Evolutionary conservation across 2,113 vertebrate genomes (phyloP), one percentile per base, ranked within the genome.

Genomic region (Himantopus leucocephalus): DNA sequence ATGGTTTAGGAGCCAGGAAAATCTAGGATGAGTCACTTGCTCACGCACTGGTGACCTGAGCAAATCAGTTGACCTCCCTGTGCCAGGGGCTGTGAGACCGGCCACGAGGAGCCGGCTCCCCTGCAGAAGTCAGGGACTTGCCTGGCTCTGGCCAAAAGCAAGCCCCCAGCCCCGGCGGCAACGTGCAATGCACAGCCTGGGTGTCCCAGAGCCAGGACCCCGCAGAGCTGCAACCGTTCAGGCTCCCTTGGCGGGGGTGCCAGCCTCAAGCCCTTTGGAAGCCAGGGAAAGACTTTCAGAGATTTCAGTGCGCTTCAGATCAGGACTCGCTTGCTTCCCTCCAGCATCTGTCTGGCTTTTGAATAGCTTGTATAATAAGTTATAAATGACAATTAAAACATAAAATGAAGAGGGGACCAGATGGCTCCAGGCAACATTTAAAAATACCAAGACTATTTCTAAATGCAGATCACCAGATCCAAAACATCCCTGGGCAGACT

Each of bases 391-490:
- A 95, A 95, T 87, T 91, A 86, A 92, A 93, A 94, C 60, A 82
- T 92, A 81, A 92, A 96, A 87, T 60, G 68, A 94, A 94, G 91
- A 91, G 77, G 45, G 92, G 67, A 95, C 66, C 89, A 95, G 71
- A 92, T 72, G 89, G 84, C 89, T 97, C 50, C 70, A 78, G 88
- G 91, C 83, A 89, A 79, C 83, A 87, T 94, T 95, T 95, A 96
- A 96, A 97, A 96, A 96, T 87, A 96, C 66, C 15, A 6, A 56
- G 73, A 59, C 79, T 88, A 32, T 92, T 96, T 97, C 96, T 96
- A 94, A 96, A 96, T 68, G 83, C 83, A 94, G 86, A 74, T 89
- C 76, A 58, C 43, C 59, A 87, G 85, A 72, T 73, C 63, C 92
- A 93, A 85, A 95, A 82, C 81, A 87, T 86, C 94, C 91, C 56